phyloP scores from a whole-genome alignment of 2,113 vertebrate genomes.

The Ariopsis seemanni region DNA sequence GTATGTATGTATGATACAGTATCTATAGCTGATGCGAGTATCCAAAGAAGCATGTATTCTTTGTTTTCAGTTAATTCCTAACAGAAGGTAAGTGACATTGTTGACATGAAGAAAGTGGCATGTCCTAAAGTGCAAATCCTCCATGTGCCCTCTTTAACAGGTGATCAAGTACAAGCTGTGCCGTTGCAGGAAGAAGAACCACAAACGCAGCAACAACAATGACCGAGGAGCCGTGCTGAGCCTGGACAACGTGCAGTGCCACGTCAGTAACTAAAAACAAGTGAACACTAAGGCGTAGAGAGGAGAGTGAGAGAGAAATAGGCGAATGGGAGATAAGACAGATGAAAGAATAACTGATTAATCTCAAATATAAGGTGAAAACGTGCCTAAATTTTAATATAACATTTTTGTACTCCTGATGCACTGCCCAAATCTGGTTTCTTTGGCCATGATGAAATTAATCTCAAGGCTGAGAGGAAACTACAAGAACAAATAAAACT shows the following conservation, averaged over 20 bases:
- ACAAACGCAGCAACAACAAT: slow-evolving; percentile 90
- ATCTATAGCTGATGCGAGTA: background rate
- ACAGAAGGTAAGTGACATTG: background rate
- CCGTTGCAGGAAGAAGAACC: slow-evolving; percentile 85
- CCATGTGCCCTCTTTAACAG: slow-evolving; percentile 65
- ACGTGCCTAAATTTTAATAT: background rate
- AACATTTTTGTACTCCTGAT: background rate
- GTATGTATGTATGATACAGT: too few species aligned
- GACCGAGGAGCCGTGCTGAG: slow-evolving; percentile 93
- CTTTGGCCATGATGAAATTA: background rate
- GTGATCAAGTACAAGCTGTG: slow-evolving; percentile 94
- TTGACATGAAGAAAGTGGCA: background rate
- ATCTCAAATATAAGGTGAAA: background rate
- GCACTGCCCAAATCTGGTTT: background rate
- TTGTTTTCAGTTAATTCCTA: background rate
- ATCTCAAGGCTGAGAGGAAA: background rate
- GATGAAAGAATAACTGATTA: background rate
- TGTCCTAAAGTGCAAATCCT: background rate
- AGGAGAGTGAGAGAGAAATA: background rate
- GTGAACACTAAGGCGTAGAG: background rate
- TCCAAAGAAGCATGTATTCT: background rate
- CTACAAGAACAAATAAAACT: background rate
- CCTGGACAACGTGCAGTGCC: slow-evolving; percentile 96
- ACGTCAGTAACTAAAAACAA: slow-evolving; percentile 78
- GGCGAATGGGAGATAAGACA: background rate